Evolutionary conservation across 2,888 invertebrate species (phyloP).

Genomic region (Parascotia fuliginaria): DNA sequence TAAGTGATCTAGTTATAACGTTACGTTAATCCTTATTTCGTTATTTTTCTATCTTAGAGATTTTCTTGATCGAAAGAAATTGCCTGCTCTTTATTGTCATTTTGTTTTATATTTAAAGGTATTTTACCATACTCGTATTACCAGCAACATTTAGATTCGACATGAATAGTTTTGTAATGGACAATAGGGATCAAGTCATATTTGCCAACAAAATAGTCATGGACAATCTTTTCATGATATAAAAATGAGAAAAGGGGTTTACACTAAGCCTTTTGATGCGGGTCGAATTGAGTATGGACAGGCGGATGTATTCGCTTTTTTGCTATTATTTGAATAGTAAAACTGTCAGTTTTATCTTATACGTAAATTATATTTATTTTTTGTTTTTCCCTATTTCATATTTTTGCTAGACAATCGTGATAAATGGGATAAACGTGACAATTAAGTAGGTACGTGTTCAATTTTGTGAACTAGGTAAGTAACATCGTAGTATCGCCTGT

Average conservation of each 20-base stretch:
- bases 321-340: slow-evolving; percentile 80
- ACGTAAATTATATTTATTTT: slow-evolving; percentile 75
- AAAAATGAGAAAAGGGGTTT: slow-evolving; percentile 82
- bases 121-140: slow-evolving; percentile 16
- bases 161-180: slow-evolving; percentile 52
- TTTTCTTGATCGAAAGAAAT: slow-evolving; percentile 2
- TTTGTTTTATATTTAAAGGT: slow-evolving; percentile 10
- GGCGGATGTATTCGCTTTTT: slow-evolving; percentile 77
- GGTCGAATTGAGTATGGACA: slow-evolving; percentile 83
- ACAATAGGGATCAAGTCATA: slow-evolving; percentile 73
- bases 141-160: slow-evolving; percentile 38
- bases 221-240: slow-evolving; percentile 79
- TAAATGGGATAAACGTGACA: slow-evolving; percentile 21
- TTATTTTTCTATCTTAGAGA: no score
- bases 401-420: slow-evolving; percentile 34
- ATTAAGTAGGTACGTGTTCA: background rate
- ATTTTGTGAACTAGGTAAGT: background rate
- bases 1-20: no score
- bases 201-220: slow-evolving; percentile 80
- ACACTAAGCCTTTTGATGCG: slow-evolving; percentile 81
- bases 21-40: no score
- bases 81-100: slow-evolving; percentile 2
- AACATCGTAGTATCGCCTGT: no score
- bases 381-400: slow-evolving; percentile 52
- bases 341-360: slow-evolving; percentile 76